A percentile compares a stretch with the other conserved stretches of the same genome.
Conservation (phyloP, 1,140 invertebrate genomes). For the Ceratoteleas bidentatus region DNA sequence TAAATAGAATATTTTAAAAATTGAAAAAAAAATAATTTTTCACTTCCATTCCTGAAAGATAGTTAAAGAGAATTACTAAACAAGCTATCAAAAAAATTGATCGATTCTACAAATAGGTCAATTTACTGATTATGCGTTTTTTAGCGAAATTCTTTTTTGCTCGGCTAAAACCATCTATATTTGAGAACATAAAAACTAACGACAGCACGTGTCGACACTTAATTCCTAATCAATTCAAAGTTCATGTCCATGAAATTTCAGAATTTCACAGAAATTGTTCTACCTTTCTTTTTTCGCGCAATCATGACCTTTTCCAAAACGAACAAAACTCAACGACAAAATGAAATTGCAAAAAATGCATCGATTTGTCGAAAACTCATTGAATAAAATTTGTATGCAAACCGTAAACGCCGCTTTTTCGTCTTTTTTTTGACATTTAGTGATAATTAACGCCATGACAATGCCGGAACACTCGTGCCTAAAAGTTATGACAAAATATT, state of each 20-base stretch:
- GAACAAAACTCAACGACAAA: neutral
- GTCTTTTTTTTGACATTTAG: slow-evolving; percentile 26
- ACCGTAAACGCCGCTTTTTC: slow-evolving; percentile 5
- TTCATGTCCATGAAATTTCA: slow-evolving; percentile 9
- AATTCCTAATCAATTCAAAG: slow-evolving; percentile 20
- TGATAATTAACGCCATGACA: neutral
- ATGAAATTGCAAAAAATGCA: slow-evolving; percentile 1
- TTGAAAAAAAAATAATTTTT: too few species aligned
- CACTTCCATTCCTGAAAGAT: too few species aligned
- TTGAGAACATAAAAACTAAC: too few species aligned
- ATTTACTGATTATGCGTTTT: too few species aligned
- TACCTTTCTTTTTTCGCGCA: slow-evolving; percentile 12
- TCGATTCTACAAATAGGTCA: too few species aligned
- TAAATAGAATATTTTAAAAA: too few species aligned
- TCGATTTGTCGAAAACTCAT: slow-evolving; percentile 11
- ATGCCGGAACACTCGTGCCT: neutral
- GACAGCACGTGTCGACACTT: slow-evolving; percentile 15
- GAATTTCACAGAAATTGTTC: slow-evolving; percentile 22
- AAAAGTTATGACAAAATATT: slow-evolving; percentile 25
- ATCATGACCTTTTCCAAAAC: slow-evolving; percentile 15
- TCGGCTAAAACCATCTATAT: too few species aligned
- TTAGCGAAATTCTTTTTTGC: too few species aligned
- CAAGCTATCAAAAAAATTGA: too few species aligned
- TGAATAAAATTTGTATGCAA: slow-evolving; percentile 8
- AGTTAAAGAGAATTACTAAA: too few species aligned